phyloP scores from a whole-genome alignment of 2,113 vertebrate genomes.

The Xerus inauris region DNA sequence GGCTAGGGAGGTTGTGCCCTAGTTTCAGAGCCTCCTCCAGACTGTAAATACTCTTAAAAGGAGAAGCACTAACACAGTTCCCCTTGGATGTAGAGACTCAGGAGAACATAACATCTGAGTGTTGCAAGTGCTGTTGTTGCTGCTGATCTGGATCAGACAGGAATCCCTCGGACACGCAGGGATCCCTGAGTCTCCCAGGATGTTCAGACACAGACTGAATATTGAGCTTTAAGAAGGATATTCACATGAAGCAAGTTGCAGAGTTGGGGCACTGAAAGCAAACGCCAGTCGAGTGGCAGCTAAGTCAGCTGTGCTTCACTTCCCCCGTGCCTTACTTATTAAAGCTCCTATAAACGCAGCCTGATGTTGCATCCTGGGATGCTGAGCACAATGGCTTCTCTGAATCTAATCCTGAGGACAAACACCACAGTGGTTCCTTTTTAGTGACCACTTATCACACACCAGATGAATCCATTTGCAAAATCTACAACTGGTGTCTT shows the following conservation, averaged over 20 bases:
- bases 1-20: neutral
- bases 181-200: neutral
- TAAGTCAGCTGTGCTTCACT: neutral
- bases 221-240: neutral
- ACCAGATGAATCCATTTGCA: neutral
- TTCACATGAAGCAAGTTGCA: neutral
- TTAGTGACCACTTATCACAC: rapidly evolving
- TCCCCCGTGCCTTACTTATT: neutral
- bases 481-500: neutral
- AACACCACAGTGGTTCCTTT: no score
- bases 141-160: neutral
- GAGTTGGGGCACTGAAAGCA: neutral
- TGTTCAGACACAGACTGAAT: neutral
- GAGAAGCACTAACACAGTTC: no score
- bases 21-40: neutral
- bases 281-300: no score
- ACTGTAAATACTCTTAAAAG: neutral
- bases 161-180: neutral
- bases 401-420: no score
- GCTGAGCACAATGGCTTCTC: neutral
- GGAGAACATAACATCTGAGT: neutral
- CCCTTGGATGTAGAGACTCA: neutral
- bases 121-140: neutral
- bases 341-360: rapidly evolving
- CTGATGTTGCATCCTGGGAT: neutral